These are phyloP conservation scores for Enteromius anoplus DNA, from an alignment of 2,797 vertebrate species.

Conservation along the genomic window DNA sequence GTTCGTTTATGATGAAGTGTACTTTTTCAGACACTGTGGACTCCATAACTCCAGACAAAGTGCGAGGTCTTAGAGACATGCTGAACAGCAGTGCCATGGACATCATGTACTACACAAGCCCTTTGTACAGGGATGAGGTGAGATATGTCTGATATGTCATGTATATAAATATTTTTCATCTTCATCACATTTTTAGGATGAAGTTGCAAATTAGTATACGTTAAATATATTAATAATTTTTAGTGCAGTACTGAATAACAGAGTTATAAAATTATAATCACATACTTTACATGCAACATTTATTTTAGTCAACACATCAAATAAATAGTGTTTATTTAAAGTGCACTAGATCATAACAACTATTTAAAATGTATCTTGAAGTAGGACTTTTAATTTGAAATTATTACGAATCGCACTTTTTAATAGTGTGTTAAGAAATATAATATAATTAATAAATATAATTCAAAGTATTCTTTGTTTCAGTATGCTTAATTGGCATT, in stretches of 20 bases:
- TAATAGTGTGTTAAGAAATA: neutral
- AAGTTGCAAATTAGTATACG: neutral
- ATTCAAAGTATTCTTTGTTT: neutral
- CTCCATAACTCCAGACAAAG: constrained; percentile 96
- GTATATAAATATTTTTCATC: neutral
- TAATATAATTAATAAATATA: neutral
- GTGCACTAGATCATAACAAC: neutral
- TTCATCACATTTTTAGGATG: neutral
- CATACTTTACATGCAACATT: neutral
- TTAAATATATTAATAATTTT: neutral
- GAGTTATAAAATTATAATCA: neutral
- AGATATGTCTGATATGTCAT: constrained; percentile 50
- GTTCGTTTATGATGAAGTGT: constrained; percentile 13
- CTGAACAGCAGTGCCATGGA: constrained; percentile 98
- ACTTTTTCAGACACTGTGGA: constrained; percentile 89
- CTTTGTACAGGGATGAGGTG: constrained; percentile 95
- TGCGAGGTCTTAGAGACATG: constrained; percentile 92
- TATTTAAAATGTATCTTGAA: neutral
- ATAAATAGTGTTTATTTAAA: neutral
- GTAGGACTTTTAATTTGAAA: neutral
- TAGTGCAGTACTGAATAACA: neutral
- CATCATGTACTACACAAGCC: constrained; percentile 98
- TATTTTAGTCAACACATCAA: neutral
- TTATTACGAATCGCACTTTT: neutral
- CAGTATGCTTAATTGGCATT: neutral